Percentiles rank a stretch among this genome's conserved stretches.
These are phyloP conservation scores for Magallana ariakensis DNA, from an alignment of 1,140 invertebrate genomes.

Conservation along the genomic window DNA sequence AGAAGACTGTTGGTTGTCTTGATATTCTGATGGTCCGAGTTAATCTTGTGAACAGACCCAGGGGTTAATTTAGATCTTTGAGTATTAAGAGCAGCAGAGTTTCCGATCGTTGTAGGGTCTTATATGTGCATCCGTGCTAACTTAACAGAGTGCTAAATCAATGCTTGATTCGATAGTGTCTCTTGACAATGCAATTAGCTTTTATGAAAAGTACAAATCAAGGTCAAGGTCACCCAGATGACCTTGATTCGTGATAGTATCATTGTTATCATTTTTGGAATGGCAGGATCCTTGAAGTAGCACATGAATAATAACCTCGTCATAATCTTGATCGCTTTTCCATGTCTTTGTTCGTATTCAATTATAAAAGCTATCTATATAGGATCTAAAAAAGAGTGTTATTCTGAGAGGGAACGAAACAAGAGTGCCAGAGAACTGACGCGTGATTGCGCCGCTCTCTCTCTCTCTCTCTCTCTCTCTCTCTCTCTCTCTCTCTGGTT, in stretches of 20 bases:
- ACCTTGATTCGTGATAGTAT: conserved; percentile 23
- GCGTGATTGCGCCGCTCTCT: not conserved
- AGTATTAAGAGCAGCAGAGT: not conserved
- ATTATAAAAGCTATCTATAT: conserved; percentile 23
- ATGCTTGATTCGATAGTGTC: conserved; percentile 1
- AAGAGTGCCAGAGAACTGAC: not conserved
- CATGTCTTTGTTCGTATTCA: conserved; percentile 17
- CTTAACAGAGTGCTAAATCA: conserved; percentile 9
- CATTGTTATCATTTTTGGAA: conserved; percentile 15
- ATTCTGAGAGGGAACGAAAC: not conserved
- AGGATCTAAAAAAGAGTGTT: not conserved
- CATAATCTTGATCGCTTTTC: conserved; percentile 1
- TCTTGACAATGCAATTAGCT: conserved; percentile 34
- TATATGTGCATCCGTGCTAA: not conserved
- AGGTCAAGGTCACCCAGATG: conserved; percentile 3
- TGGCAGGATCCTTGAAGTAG: not conserved
- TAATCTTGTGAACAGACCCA: not conserved
- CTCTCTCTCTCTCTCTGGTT: no score
- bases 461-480: not conserved
- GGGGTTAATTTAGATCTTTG: not conserved
- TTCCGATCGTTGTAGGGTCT: not conserved
- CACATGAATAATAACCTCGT: not conserved
- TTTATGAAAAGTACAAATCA: conserved; percentile 19
- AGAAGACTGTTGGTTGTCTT: not conserved
- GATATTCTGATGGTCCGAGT: not conserved